phyloP scores from a whole-genome alignment of 2,113 vertebrate genomes.

The Cynoglossus semilaevis region DNA sequence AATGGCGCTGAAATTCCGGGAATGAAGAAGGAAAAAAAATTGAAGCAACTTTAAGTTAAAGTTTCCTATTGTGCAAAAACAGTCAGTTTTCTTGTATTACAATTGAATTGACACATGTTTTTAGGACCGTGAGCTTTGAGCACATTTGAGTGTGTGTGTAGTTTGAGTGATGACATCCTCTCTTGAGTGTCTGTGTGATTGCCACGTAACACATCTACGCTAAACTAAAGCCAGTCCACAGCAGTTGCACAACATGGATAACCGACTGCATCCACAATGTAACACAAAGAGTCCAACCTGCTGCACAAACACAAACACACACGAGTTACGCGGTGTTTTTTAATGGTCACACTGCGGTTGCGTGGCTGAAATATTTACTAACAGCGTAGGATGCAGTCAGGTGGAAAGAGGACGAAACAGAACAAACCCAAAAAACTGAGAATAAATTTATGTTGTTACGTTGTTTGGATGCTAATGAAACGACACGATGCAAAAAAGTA shows the following conservation, averaged over 20 bases:
- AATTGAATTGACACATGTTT: too few relatives aligned
- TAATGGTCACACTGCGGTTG: not conserved
- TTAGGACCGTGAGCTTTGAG: not conserved
- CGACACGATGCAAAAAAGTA: too few relatives aligned
- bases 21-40: slow-evolving; percentile 11
- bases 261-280: too few relatives aligned
- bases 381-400: slow-evolving; percentile 23
- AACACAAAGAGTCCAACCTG: not conserved
- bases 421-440: not conserved
- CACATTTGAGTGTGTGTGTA: not conserved
- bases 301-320: fast-evolving
- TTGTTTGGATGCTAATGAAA: too few relatives aligned
- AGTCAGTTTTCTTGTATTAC: too few relatives aligned
- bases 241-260: slow-evolving; percentile 9
- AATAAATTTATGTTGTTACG: too few relatives aligned
- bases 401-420: slow-evolving; percentile 10
- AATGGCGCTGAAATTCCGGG: slow-evolving; percentile 25
- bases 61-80: not conserved
- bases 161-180: slow-evolving; percentile 59
- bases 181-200: slow-evolving; percentile 67
- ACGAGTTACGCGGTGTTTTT: slow-evolving; percentile 10
- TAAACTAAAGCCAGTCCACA: not conserved
- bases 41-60: not conserved
- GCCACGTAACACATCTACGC: slow-evolving; percentile 79
- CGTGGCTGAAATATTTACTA: slow-evolving; percentile 6